Evolutionary conservation across 1,140 invertebrate genomes (phyloP).

Genomic region (Leptonema lineaticorne): DNA sequence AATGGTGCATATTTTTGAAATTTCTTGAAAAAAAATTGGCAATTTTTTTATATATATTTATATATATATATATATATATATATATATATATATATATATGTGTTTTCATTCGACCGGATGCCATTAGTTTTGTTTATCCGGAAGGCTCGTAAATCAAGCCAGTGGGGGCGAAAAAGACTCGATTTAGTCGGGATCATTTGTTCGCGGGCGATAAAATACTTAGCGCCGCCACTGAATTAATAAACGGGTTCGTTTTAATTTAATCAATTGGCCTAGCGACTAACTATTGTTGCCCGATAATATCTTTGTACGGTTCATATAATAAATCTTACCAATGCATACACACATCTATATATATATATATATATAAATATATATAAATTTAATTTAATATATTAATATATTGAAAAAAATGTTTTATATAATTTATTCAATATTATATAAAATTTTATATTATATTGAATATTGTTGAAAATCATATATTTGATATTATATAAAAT

Average conservation of each 20-base stretch:
- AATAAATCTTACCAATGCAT: too few relatives aligned
- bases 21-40: background rate
- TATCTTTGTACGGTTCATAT: too few relatives aligned
- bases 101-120: background rate
- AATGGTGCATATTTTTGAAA: background rate
- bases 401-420: too few relatives aligned
- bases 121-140: background rate
- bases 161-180: background rate
- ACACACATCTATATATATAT: too few relatives aligned
- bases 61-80: background rate
- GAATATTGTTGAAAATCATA: too few relatives aligned
- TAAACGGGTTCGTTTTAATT: background rate
- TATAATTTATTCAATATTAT: too few relatives aligned
- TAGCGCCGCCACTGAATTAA: constrained; percentile 16
- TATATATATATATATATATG: background rate
- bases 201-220: constrained; percentile 34
- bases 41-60: background rate
- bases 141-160: background rate
- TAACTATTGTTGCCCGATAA: background rate
- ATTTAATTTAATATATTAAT: too few relatives aligned
- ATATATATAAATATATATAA: too few relatives aligned
- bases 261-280: background rate
- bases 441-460: too few relatives aligned
- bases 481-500: too few relatives aligned
- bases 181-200: constrained; percentile 39